Percentiles rank a stretch among this genome's conserved stretches.
These are phyloP conservation scores for Sipha maydis DNA, from an alignment of 2,888 invertebrate genomes.

Conservation along the genomic window DNA sequence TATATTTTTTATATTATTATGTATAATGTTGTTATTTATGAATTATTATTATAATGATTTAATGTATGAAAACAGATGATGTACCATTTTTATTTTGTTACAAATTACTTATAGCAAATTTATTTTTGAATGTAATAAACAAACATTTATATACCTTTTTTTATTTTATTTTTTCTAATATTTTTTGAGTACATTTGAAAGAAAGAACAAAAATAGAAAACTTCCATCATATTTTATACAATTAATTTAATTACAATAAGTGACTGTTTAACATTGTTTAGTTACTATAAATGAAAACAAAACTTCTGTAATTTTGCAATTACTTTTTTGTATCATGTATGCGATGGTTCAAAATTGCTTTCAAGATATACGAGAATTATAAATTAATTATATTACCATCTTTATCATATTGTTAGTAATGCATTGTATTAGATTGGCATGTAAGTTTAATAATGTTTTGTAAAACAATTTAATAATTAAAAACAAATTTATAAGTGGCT, in stretches of 20 bases:
- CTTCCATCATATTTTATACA: no score
- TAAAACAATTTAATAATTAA: background rate
- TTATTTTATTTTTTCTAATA: background rate
- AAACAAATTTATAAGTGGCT: no score
- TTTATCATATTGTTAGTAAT: no score
- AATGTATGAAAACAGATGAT: background rate
- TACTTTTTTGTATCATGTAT: no score
- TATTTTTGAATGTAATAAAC: constrained; percentile 12
- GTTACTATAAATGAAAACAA: no score
- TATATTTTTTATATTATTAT: constrained; percentile 28
- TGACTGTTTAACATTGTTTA: no score
- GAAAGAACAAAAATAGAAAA: no score
- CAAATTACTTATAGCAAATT: constrained; percentile 3
- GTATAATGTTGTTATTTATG: background rate
- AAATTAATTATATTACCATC: no score
- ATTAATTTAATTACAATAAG: no score
- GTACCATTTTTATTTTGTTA: constrained; percentile 21
- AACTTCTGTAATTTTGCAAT: no score
- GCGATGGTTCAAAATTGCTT: no score
- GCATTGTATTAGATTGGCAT: background rate
- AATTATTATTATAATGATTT: background rate
- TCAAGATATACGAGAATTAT: no score
- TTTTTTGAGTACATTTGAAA: background rate
- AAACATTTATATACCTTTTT: background rate
- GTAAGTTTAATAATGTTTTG: background rate